Evolutionary conservation across 2,888 invertebrate species (phyloP).

Genomic region (Hyposoter didymator): DNA sequence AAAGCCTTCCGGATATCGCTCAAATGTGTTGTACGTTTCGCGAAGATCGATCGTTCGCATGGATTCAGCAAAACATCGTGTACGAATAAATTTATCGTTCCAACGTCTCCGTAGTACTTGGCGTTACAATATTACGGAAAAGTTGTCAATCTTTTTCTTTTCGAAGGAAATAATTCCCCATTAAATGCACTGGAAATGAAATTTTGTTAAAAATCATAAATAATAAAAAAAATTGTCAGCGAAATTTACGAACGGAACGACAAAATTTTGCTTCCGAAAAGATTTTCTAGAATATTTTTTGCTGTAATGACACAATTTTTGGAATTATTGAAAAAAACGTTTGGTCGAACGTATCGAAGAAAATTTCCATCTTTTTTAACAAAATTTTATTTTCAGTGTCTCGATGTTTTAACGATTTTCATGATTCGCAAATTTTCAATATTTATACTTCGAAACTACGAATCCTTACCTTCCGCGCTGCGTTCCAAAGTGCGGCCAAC

Average conservation of each 20-base stretch:
- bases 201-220: too few species aligned
- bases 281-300: too few species aligned
- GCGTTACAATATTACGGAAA: not conserved
- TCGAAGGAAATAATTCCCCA: too few species aligned
- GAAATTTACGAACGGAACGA: too few species aligned
- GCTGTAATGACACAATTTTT: too few species aligned
- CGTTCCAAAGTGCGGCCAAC: not conserved
- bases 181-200: too few species aligned
- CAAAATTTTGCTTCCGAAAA: too few species aligned
- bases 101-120: not conserved
- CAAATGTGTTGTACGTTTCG: not conserved
- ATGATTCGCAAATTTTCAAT: not conserved
- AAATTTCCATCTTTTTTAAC: too few species aligned
- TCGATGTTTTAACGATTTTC: not conserved
- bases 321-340: too few species aligned
- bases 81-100: slow-evolving; percentile 3
- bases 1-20: not conserved
- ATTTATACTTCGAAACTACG: not conserved
- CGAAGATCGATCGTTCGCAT: slow-evolving; percentile 5
- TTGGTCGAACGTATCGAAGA: too few species aligned
- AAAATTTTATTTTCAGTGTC: too few species aligned
- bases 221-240: too few species aligned
- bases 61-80: not conserved
- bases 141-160: not conserved
- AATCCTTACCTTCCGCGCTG: not conserved